Percentiles rank a stretch among this genome's conserved stretches.
Evolutionary conservation across 2,888 invertebrate species (phyloP).

Genomic region (Dendrolimus houi): DNA sequence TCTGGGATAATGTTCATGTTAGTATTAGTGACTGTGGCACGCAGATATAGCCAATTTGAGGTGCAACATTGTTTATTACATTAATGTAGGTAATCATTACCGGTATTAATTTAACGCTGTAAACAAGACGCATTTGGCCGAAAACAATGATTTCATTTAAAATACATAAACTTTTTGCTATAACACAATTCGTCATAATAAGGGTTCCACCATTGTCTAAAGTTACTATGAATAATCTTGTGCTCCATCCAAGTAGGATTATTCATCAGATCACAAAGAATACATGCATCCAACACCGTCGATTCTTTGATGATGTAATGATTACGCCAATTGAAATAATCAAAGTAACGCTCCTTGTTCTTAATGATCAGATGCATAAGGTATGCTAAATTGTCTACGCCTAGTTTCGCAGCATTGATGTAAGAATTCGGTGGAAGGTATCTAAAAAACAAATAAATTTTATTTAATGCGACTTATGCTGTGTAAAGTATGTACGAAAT

Average conservation of each 20-base stretch:
- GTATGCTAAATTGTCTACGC: conserved; percentile 28
- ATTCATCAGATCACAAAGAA: conserved; percentile 37
- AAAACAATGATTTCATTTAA: not conserved
- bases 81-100: too few relatives aligned
- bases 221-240: conserved; percentile 17
- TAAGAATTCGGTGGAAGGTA: conserved; percentile 43
- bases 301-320: conserved; percentile 34
- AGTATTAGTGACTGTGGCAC: too few relatives aligned
- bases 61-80: too few relatives aligned
- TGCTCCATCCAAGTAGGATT: conserved; percentile 28
- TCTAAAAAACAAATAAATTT: too few relatives aligned
- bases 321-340: conserved; percentile 48
- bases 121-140: too few relatives aligned
- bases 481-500: too few relatives aligned
- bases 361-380: conserved; percentile 32
- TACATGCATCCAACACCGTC: conserved; percentile 32
- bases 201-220: conserved; percentile 54
- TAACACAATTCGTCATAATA: conserved; percentile 24
- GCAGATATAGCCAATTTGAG: too few relatives aligned
- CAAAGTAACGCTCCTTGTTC: conserved; percentile 30
- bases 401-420: conserved; percentile 28
- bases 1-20: too few relatives aligned
- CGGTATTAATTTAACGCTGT: too few relatives aligned
- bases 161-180: not conserved
- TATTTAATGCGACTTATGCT: too few relatives aligned